Conservation (phyloP, 2,113 vertebrate species). For the Sinocyclocheilus anshuiensis region DNA sequence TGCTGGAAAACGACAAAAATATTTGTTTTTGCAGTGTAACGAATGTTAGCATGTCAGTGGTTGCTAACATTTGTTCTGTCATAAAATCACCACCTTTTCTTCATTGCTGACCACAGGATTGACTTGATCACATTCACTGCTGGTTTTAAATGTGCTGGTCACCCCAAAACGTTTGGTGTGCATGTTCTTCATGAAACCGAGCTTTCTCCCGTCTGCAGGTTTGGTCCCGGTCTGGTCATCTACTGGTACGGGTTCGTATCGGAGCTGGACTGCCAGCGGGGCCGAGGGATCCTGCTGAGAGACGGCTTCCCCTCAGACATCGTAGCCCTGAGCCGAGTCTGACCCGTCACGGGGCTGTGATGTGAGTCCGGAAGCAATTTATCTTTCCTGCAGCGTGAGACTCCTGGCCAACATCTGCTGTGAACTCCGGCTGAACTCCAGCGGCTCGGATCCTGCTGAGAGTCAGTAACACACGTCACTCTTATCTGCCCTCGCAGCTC, state of each 20-base stretch:
- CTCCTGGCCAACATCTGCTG: slow-evolving; percentile 82
- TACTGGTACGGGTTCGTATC: slow-evolving; percentile 98
- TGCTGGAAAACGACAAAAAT: no score
- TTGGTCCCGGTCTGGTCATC: slow-evolving; percentile 96
- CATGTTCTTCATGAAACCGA: not conserved
- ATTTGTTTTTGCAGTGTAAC: no score
- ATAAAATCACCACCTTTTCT: no score
- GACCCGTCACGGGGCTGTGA: slow-evolving; percentile 42
- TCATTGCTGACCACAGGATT: no score
- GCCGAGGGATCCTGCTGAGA: slow-evolving; percentile 93
- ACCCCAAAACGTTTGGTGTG: not conserved
- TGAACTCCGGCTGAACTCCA: slow-evolving; percentile 93
- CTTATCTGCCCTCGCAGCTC: not conserved
- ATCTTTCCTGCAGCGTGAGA: slow-evolving; percentile 82
- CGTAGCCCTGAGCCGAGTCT: slow-evolving; percentile 76
- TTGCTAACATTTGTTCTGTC: no score
- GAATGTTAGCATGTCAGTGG: no score
- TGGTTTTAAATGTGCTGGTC: no score
- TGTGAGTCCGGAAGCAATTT: slow-evolving; percentile 89
- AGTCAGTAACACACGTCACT: not conserved
- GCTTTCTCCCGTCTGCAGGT: slow-evolving; percentile 74
- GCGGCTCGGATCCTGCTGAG: slow-evolving; percentile 56
- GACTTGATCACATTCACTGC: no score
- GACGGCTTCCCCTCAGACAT: slow-evolving; percentile 95
- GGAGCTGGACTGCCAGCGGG: slow-evolving; percentile 93